Conservation (phyloP, 2,888 invertebrate genomes). For the Callinectes sapidus region DNA sequence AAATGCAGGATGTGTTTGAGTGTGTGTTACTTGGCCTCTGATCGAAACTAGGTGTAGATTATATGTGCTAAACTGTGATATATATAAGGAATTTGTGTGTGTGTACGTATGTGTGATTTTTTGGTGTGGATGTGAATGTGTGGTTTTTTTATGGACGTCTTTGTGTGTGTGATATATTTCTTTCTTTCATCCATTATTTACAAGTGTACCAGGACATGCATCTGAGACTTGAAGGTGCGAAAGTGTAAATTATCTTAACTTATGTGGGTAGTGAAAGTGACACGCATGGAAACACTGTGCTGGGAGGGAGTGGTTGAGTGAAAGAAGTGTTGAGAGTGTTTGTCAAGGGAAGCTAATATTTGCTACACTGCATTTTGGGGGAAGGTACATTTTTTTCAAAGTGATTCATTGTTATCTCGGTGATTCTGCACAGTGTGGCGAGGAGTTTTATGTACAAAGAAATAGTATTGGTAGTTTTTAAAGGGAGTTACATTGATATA, state of each 20-base stretch:
- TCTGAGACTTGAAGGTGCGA: not conserved
- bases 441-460: not conserved
- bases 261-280: not conserved
- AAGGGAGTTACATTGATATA: not conserved
- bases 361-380: not conserved
- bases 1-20: too few relatives aligned
- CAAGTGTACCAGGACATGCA: not conserved
- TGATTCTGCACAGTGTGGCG: not conserved
- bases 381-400: not conserved
- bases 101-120: not conserved
- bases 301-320: not conserved
- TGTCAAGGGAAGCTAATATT: too few relatives aligned
- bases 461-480: constrained; percentile 10
- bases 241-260: not conserved
- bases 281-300: not conserved
- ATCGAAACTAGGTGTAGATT: not conserved
- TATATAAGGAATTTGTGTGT: not conserved
- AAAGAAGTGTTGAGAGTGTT: not conserved
- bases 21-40: too few relatives aligned
- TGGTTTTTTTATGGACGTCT: not conserved
- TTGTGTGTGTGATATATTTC: not conserved
- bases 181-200: not conserved
- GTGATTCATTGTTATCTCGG: not conserved
- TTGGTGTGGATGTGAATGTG: not conserved
- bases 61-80: constrained; percentile 5